These are phyloP conservation scores for Paragorgia papillata DNA, from an alignment of 92 coral and sea anemone genomes.

Conservation along the genomic window DNA sequence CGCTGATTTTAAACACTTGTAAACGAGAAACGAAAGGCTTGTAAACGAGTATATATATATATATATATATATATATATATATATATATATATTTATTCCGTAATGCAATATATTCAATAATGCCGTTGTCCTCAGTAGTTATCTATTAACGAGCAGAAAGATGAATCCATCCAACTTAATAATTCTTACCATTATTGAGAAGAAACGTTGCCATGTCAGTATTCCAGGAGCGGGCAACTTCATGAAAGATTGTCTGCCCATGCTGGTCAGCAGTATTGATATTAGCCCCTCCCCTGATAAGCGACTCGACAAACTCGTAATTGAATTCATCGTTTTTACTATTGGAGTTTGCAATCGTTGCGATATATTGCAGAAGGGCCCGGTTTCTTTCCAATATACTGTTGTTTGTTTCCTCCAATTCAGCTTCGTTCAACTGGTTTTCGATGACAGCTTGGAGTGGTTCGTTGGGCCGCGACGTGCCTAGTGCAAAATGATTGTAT, in stretches of 20 bases:
- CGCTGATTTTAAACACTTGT: too few species aligned
- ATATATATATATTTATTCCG: too few species aligned
- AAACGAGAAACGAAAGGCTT: too few species aligned
- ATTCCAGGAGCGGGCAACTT: slow-evolving; percentile 96
- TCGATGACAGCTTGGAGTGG: slow-evolving; percentile 43
- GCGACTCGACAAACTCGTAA: slow-evolving; percentile 80
- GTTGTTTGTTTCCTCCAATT: slow-evolving; percentile 24
- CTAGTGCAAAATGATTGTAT: background rate
- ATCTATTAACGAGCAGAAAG: too few species aligned
- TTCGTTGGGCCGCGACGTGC: slow-evolving; percentile 37
- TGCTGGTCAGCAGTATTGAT: slow-evolving; percentile 80
- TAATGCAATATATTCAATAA: too few species aligned
- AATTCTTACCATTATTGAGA: slow-evolving; percentile 79
- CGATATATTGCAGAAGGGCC: slow-evolving; percentile 37
- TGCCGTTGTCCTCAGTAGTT: too few species aligned
- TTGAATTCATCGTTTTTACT: slow-evolving; percentile 32
- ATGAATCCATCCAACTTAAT: too few species aligned
- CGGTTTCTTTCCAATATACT: slow-evolving; percentile 43
- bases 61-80: too few species aligned
- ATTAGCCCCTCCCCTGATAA: slow-evolving; percentile 81
- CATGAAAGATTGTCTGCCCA: slow-evolving; percentile 88
- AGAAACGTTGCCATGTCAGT: slow-evolving; percentile 77
- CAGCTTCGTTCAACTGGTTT: slow-evolving; percentile 9
- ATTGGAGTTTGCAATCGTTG: slow-evolving; percentile 40
- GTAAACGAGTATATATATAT: too few species aligned